These are phyloP conservation scores for Caenorhabditis inopinata DNA, from an alignment of 1,140 invertebrate species.

Conservation along the genomic window DNA sequence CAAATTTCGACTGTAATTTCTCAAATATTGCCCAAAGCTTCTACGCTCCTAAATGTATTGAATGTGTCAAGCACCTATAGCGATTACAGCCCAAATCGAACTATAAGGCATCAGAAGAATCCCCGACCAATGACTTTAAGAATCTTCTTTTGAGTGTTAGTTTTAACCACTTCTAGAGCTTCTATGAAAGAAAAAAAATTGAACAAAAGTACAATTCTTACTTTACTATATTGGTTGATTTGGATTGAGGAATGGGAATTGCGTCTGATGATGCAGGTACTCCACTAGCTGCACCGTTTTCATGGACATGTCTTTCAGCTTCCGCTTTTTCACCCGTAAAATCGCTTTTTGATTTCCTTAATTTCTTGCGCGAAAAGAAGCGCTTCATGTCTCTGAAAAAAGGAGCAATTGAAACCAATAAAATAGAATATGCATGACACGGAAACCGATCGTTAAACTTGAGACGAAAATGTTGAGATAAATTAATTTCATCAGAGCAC, in stretches of 20 bases:
- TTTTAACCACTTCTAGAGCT: too few species aligned
- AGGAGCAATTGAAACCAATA: neutral
- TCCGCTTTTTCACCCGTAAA: conserved; percentile 33
- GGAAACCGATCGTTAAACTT: conserved; percentile 9
- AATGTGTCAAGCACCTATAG: too few species aligned
- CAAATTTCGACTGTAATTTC: too few species aligned
- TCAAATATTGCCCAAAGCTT: too few species aligned
- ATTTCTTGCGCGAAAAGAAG: conserved; percentile 39
- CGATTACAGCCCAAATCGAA: too few species aligned
- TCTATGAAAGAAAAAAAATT: too few species aligned
- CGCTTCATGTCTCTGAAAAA: conserved; percentile 36
- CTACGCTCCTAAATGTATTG: too few species aligned
- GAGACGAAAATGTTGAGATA: too few species aligned
- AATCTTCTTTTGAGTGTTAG: too few species aligned
- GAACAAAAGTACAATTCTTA: neutral
- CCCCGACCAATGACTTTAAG: too few species aligned
- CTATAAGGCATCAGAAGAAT: too few species aligned
- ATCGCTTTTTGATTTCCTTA: conserved; percentile 41
- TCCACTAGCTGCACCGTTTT: conserved; percentile 30
- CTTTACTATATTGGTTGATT: conserved; percentile 43
- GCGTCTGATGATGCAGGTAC: neutral
- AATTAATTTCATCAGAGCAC: too few species aligned
- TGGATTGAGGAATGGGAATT: conserved; percentile 33
- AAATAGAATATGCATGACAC: neutral
- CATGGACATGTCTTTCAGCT: conserved; percentile 24